These are phyloP conservation scores for Ectobius pallidus DNA, from an alignment of 2,888 invertebrate genomes.

Conservation along the genomic window DNA sequence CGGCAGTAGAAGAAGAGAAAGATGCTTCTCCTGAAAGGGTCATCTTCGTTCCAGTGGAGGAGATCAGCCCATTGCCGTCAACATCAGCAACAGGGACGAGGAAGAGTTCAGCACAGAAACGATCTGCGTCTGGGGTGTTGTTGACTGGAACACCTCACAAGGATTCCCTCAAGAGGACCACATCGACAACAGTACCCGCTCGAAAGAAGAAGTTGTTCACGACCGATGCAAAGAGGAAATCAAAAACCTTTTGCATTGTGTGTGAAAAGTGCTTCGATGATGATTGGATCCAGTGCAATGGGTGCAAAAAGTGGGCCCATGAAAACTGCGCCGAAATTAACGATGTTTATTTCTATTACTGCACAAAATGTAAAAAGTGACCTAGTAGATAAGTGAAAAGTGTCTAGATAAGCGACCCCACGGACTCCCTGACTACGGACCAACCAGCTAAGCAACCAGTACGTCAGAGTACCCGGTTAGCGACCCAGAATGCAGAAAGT, in stretches of 20 bases:
- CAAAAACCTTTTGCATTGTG: neutral
- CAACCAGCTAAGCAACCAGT: too few relatives aligned
- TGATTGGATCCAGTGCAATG: neutral
- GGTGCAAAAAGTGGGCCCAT: neutral
- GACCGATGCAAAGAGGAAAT: neutral
- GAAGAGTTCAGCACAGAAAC: neutral
- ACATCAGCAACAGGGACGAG: neutral
- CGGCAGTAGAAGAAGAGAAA: neutral
- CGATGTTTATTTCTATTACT: neutral
- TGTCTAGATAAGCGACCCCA: too few relatives aligned
- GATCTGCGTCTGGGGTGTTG: neutral
- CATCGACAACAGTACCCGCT: neutral
- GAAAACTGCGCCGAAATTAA: neutral
- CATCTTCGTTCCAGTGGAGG: neutral
- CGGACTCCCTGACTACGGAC: too few relatives aligned
- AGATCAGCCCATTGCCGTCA: neutral
- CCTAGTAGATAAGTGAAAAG: too few relatives aligned
- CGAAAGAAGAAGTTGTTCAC: neutral
- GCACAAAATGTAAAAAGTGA: too few relatives aligned
- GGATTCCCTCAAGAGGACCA: neutral
- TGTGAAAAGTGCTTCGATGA: neutral
- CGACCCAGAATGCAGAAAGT: too few relatives aligned
- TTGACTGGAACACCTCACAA: slow-evolving; percentile 18
- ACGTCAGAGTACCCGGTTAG: too few relatives aligned
- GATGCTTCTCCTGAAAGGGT: neutral